phyloP scores from a whole-genome alignment of 2,113 vertebrate species.

The Lanius ludovicianus region DNA sequence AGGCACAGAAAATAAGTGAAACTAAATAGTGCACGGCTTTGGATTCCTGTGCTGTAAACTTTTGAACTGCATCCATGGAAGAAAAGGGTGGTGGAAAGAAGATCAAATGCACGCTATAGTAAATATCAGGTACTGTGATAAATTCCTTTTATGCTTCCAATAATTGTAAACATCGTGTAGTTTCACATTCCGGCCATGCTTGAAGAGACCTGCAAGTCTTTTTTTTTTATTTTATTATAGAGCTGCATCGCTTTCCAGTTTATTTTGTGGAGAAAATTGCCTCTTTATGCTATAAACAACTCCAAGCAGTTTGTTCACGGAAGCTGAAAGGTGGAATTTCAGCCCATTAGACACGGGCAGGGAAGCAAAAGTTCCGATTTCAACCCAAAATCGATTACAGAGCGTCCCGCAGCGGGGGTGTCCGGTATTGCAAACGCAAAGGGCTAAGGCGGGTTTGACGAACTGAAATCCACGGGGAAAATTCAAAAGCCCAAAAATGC shows the following conservation, averaged over 20 bases:
- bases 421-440: background rate
- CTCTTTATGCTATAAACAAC: background rate
- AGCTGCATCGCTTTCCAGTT: background rate
- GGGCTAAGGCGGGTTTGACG: rapidly evolving
- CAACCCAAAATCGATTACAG: slow-evolving; percentile 11
- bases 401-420: slow-evolving; percentile 24
- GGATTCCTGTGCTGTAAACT: background rate
- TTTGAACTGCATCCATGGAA: background rate
- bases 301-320: background rate
- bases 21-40: background rate
- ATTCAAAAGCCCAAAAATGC: background rate
- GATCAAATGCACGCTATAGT: background rate
- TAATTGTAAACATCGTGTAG: slow-evolving; percentile 9
- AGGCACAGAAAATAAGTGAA: background rate
- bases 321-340: background rate
- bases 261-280: slow-evolving; percentile 1
- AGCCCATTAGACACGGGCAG: background rate
- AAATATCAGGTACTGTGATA: background rate
- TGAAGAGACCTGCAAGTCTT: background rate
- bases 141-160: slow-evolving; percentile 1
- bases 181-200: background rate
- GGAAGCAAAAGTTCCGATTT: background rate
- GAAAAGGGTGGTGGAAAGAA: background rate
- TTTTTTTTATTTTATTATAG: background rate
- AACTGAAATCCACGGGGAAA: background rate